phyloP scores from a whole-genome alignment of 2,797 vertebrate genomes.

The Danio choprae region DNA sequence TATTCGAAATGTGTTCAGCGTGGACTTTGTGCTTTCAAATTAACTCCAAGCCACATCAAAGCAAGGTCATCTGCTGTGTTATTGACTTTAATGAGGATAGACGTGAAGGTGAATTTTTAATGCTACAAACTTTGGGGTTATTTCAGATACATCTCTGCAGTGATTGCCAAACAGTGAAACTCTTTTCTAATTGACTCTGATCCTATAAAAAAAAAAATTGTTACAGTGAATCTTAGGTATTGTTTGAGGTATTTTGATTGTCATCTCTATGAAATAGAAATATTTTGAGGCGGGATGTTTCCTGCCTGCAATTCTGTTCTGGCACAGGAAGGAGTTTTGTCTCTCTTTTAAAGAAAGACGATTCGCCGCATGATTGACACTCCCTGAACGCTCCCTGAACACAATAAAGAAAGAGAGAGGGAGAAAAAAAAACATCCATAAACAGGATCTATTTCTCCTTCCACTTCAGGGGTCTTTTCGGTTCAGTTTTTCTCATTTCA shows the following conservation, averaged over 20 bases:
- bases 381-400: slow-evolving; percentile 21
- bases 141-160: not conserved
- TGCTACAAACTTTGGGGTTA: not conserved
- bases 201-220: slow-evolving; percentile 17
- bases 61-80: not conserved
- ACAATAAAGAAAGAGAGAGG: not conserved
- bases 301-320: slow-evolving; percentile 13
- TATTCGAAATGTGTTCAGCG: not conserved
- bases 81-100: not conserved
- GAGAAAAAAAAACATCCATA: not conserved
- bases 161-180: not conserved
- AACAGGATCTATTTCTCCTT: not conserved
- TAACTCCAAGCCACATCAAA: not conserved
- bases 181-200: not conserved
- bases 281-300: slow-evolving; percentile 5
- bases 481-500: not conserved
- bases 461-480: not conserved
- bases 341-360: not conserved
- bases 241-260: not conserved
- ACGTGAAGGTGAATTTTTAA: not conserved
- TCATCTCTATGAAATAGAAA: slow-evolving; percentile 20
- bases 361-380: slow-evolving; percentile 20
- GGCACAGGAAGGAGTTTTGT: slow-evolving; percentile 4
- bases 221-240: not conserved
- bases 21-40: not conserved